phyloP scores from a whole-genome alignment of 2,113 vertebrate species.

The Gambusia holbrooki region DNA sequence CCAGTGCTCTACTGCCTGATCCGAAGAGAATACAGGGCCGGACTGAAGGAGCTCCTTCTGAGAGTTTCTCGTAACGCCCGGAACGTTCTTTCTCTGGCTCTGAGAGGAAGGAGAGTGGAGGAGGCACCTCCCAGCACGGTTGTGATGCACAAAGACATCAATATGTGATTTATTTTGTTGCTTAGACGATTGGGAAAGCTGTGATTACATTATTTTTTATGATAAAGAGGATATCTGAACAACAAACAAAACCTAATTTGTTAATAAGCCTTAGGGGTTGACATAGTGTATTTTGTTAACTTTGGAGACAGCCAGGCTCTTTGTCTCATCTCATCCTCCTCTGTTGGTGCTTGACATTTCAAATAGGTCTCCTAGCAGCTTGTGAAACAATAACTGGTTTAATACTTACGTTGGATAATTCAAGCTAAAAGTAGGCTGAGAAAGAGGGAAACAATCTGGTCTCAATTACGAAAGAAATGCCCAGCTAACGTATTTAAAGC shows the following conservation, averaged over 20 bases:
- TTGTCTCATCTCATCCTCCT: not conserved
- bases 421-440: not conserved
- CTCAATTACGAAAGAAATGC: not conserved
- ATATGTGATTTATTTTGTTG: conserved; percentile 42
- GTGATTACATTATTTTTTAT: not conserved
- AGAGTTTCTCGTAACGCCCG: conserved; percentile 65
- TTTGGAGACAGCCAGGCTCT: not conserved
- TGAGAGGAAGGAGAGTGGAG: conserved; percentile 68
- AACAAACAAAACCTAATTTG: not conserved
- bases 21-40: conserved; percentile 78
- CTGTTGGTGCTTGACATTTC: not conserved
- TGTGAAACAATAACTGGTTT: not conserved
- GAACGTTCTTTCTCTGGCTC: conserved; percentile 51
- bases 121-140: conserved; percentile 63
- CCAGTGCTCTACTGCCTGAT: conserved; percentile 85
- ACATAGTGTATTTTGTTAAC: not conserved
- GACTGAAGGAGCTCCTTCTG: conserved; percentile 77
- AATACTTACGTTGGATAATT: not conserved
- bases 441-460: not conserved
- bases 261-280: not conserved
- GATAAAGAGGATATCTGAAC: not conserved
- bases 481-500: not conserved
- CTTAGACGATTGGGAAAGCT: not conserved
- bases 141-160: conserved; percentile 65
- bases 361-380: not conserved